Conservation (phyloP, 2,113 vertebrate species). For the Cranoglanis bouderius region DNA sequence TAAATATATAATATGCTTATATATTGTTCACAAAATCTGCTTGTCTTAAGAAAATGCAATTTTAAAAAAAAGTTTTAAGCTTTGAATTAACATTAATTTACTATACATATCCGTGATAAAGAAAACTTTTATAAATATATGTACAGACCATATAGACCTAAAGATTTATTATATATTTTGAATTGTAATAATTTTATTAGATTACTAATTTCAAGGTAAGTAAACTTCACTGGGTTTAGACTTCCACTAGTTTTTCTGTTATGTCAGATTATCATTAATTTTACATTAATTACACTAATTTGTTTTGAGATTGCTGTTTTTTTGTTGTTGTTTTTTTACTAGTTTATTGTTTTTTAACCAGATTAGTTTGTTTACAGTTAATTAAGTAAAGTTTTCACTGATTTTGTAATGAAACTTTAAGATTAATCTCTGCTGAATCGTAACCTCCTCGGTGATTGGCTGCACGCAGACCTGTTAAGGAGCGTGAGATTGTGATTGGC, state of each 20-base stretch:
- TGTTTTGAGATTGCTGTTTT: neutral
- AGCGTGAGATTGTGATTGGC: slow-evolving; percentile 59
- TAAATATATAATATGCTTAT: neutral
- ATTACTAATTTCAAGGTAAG: neutral
- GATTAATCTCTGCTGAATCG: neutral
- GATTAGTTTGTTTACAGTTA: neutral
- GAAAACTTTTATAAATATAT: neutral
- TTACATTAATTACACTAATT: neutral
- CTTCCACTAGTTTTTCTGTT: neutral
- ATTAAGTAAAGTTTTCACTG: neutral
- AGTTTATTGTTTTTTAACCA: neutral
- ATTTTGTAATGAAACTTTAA: neutral
- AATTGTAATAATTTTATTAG: neutral
- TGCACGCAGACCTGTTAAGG: neutral
- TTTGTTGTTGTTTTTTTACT: neutral
- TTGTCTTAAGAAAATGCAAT: neutral
- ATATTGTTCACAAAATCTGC: neutral
- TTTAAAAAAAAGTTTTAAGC: neutral
- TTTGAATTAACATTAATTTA: neutral
- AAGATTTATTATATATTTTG: neutral
- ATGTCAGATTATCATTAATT: neutral
- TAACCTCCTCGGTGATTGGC: slow-evolving; percentile 55
- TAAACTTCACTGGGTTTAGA: neutral
- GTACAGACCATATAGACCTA: neutral
- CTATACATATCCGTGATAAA: neutral